A percentile compares a stretch with the other conserved stretches of the same genome.
Conservation (phyloP, 1,140 invertebrate genomes). For the Varroa destructor region DNA sequence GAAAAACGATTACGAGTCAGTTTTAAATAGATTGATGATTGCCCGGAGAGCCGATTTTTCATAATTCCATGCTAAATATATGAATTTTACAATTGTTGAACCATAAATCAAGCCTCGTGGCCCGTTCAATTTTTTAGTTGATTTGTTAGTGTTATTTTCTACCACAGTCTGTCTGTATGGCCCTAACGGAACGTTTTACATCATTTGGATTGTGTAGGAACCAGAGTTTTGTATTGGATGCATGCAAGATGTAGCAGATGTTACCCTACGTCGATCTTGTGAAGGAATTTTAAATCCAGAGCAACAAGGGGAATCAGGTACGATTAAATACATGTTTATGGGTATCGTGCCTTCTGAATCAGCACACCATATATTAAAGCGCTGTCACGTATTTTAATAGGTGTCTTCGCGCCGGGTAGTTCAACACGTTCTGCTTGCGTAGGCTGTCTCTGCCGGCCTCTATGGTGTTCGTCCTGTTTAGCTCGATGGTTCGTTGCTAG, state of each 20-base stretch:
- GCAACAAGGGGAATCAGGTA: too few species aligned
- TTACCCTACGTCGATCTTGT: slow-evolving; percentile 65
- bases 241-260: slow-evolving; percentile 60
- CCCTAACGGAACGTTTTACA: too few species aligned
- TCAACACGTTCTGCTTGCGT: neutral
- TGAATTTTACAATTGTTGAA: too few species aligned
- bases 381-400: slow-evolving; percentile 34
- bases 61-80: too few species aligned
- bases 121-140: neutral
- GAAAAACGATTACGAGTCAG: too few species aligned
- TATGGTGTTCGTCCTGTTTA: slow-evolving; percentile 77
- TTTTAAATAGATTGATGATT: too few species aligned
- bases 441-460: slow-evolving; percentile 57
- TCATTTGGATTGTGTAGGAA: slow-evolving; percentile 45
- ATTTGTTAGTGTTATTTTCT: slow-evolving; percentile 23
- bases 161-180: too few species aligned
- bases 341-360: slow-evolving; percentile 34
- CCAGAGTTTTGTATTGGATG: slow-evolving; percentile 72
- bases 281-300: slow-evolving; percentile 27
- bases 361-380: too few species aligned
- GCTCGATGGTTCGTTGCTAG: slow-evolving; percentile 70
- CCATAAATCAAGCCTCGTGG: too few species aligned
- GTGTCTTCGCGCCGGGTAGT: slow-evolving; percentile 42
- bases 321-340: slow-evolving; percentile 33
- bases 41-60: too few species aligned